Conservation (phyloP, 2,113 vertebrate genomes). For the Pelusios castaneus region DNA sequence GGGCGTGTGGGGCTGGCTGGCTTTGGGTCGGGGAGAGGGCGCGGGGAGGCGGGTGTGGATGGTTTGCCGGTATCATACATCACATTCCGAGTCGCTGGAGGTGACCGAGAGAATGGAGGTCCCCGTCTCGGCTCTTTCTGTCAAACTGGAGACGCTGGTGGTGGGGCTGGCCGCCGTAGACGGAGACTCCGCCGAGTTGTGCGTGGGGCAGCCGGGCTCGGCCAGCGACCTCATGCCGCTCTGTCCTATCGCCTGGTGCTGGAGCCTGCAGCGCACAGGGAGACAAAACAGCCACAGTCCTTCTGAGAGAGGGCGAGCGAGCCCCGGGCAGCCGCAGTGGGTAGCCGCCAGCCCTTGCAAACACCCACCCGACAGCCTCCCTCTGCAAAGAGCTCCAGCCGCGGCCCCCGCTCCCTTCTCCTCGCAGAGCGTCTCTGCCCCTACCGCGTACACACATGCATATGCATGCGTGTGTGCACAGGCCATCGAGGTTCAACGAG, state of each 20-base stretch:
- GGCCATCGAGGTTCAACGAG: not conserved
- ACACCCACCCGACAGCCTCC: not conserved
- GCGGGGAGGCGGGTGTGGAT: slow-evolving; percentile 49
- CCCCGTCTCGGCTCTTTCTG: slow-evolving; percentile 95
- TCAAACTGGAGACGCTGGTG: slow-evolving; percentile 97
- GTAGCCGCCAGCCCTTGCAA: not conserved
- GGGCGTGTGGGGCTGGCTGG: slow-evolving; percentile 52
- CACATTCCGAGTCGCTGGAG: slow-evolving; percentile 99
- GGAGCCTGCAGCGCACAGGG: slow-evolving; percentile 86
- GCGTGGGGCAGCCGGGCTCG: slow-evolving; percentile 95
- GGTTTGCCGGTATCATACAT: slow-evolving; percentile 92
- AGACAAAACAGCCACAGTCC: slow-evolving; percentile 72
- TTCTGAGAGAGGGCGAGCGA: slow-evolving; percentile 37
- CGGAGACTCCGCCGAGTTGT: slow-evolving; percentile 97
- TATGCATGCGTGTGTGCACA: not conserved
- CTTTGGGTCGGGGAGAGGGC: slow-evolving; percentile 27
- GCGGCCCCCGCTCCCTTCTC: not conserved
- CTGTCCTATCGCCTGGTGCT: slow-evolving; percentile 98
- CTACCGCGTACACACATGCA: not conserved
- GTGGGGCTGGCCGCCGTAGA: slow-evolving; percentile 97
- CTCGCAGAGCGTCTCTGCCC: not conserved
- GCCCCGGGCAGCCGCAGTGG: not conserved
- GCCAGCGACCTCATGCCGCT: slow-evolving; percentile 97
- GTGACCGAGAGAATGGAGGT: slow-evolving; percentile 99
- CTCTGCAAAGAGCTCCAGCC: not conserved